Conservation (phyloP, 2,113 vertebrate species). For the Melanotaenia duboulayi region DNA sequence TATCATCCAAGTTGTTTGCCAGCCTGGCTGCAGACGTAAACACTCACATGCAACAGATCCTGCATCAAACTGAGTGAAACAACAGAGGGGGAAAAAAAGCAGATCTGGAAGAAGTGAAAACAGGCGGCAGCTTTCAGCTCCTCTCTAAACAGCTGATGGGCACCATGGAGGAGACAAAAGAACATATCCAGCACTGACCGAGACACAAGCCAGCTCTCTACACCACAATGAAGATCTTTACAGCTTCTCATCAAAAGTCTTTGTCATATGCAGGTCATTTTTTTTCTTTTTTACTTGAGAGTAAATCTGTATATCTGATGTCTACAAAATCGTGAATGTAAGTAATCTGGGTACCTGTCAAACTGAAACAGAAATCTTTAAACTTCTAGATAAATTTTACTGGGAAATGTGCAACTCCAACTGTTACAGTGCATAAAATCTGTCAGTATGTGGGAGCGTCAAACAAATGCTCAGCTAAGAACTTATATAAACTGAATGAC, state of each 20-base stretch:
- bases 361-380: no score
- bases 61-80: slow-evolving; percentile 22
- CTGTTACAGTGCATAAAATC: slow-evolving; percentile 21
- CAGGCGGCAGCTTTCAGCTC: slow-evolving; percentile 22
- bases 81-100: slow-evolving; percentile 2
- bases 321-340: no score
- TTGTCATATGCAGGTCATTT: background rate
- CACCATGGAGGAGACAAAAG: background rate
- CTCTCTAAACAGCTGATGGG: slow-evolving; percentile 12
- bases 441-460: slow-evolving; percentile 1
- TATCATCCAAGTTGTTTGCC: background rate
- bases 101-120: slow-evolving; percentile 16
- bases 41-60: background rate
- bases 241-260: slow-evolving; percentile 1
- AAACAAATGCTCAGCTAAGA: slow-evolving; percentile 22
- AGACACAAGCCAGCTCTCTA: background rate
- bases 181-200: background rate
- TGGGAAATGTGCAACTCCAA: background rate
- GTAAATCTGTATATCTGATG: background rate
- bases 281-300: background rate
- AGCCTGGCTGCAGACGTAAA: background rate
- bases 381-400: background rate
- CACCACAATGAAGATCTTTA: background rate
- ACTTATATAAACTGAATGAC: slow-evolving; percentile 48
- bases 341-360: no score